Conservation (phyloP, 2,888 invertebrate species). For the Leptopterna dolabrata region DNA sequence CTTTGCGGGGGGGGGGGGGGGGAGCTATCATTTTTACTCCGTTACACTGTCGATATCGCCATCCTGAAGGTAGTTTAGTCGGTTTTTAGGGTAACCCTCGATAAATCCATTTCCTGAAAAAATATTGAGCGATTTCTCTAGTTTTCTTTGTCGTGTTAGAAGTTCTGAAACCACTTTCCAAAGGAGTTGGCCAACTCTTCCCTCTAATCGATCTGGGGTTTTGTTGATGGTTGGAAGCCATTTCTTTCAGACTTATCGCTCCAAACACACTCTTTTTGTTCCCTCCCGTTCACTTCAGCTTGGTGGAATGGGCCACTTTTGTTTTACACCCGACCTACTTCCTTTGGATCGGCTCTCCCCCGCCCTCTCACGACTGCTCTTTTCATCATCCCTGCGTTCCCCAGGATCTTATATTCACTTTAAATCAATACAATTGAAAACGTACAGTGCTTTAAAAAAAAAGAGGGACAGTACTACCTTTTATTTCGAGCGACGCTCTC, state of each 20-base stretch:
- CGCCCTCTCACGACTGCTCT: neutral
- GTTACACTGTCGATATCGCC: no score
- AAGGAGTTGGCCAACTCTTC: neutral
- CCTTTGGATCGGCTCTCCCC: neutral
- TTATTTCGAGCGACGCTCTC: neutral
- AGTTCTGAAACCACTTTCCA: neutral
- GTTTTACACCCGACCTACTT: slow-evolving; percentile 31
- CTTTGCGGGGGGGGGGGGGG: no score
- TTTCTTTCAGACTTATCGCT: slow-evolving; percentile 47
- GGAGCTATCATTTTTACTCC: no score
- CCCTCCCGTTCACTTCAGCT: slow-evolving; percentile 14
- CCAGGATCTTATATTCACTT: neutral
- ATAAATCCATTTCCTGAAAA: neutral
- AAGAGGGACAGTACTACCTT: neutral
- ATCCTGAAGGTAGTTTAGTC: no score
- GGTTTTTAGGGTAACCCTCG: no score
- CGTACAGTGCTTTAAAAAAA: neutral
- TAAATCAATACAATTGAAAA: neutral
- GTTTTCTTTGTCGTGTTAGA: neutral
- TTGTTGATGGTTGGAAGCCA: slow-evolving; percentile 17
- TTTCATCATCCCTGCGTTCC: neutral
- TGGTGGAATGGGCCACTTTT: neutral
- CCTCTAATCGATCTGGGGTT: slow-evolving; percentile 24
- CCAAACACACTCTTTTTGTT: slow-evolving; percentile 47
- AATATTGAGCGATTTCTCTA: neutral